A percentile compares a stretch with the other conserved stretches of the same genome.
These are phyloP conservation scores for Anthopleura sola DNA, from an alignment of 64 coral and sea anemone species.

Conservation along the genomic window DNA sequence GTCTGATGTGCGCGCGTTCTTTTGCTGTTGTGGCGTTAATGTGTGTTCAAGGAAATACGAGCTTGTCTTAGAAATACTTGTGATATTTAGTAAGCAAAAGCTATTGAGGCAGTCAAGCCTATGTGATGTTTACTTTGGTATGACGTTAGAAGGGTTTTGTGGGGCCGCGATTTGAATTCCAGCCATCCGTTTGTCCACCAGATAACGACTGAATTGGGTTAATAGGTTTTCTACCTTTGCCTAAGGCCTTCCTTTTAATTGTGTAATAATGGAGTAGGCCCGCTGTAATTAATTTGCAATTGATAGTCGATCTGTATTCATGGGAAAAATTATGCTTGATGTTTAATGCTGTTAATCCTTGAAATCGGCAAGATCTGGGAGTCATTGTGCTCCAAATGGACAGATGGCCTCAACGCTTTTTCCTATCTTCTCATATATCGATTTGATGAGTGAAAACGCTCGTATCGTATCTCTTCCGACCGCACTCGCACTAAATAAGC, in stretches of 20 bases:
- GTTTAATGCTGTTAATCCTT: slow-evolving; percentile 82
- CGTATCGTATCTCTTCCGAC: slow-evolving; percentile 20
- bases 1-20: slow-evolving; percentile 19
- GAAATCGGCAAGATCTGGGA: slow-evolving; percentile 74
- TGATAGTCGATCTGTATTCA: slow-evolving; percentile 95
- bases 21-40: slow-evolving; percentile 17
- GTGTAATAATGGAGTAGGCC: slow-evolving; percentile 97
- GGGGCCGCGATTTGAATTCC: slow-evolving; percentile 91
- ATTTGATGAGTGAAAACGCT: slow-evolving; percentile 46
- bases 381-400: slow-evolving; percentile 73
- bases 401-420: slow-evolving; percentile 39
- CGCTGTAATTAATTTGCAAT: slow-evolving; percentile 99
- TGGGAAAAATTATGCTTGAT: slow-evolving; percentile 80
- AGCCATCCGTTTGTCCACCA: slow-evolving; percentile 75
- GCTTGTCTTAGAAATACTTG: slow-evolving; percentile 41
- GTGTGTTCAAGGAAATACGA: slow-evolving; percentile 61
- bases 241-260: slow-evolving; percentile 93
- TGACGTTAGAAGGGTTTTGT: slow-evolving; percentile 89
- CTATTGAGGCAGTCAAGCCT: slow-evolving; percentile 48
- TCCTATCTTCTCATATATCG: slow-evolving; percentile 36
- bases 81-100: slow-evolving; percentile 64
- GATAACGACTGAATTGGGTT: slow-evolving; percentile 92
- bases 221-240: slow-evolving; percentile 81
- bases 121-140: slow-evolving; percentile 77
- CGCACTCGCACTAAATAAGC: slow-evolving; percentile 24